Evolutionary conservation across 2,113 vertebrate genomes (phyloP).

Genomic region (Pantherophis guttatus): DNA sequence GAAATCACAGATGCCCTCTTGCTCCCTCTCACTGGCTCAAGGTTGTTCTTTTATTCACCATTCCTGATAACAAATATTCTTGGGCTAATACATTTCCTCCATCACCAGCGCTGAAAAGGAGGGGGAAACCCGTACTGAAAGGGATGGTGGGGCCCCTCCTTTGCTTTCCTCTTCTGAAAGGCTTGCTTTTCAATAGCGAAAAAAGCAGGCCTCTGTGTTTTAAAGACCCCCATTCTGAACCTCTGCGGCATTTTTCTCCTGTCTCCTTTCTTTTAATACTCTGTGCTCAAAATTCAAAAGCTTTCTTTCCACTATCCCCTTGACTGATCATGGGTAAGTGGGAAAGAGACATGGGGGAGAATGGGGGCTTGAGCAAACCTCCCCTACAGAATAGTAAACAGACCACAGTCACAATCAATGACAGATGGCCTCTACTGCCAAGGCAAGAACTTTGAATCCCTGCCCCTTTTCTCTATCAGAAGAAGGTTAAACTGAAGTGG

Average conservation of each 20-base stretch:
- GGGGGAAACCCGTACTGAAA: neutral
- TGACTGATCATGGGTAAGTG: slow-evolving; percentile 42
- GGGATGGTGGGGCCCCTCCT: neutral
- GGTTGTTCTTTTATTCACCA: slow-evolving; percentile 5
- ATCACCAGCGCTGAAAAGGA: slow-evolving; percentile 17
- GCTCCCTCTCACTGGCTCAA: slow-evolving; percentile 13
- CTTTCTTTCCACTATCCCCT: slow-evolving; percentile 44
- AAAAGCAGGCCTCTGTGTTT: neutral
- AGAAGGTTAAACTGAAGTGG: slow-evolving; percentile 27
- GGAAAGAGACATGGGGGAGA: slow-evolving; percentile 2
- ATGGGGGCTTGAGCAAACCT: slow-evolving; percentile 32
- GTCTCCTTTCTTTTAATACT: slow-evolving; percentile 9
- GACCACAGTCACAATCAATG: slow-evolving; percentile 28
- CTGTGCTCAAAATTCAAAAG: slow-evolving; percentile 47
- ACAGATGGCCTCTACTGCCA: slow-evolving; percentile 18
- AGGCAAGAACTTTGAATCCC: neutral
- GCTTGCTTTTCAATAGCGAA: neutral
- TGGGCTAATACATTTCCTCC: slow-evolving; percentile 15
- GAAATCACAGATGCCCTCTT: slow-evolving; percentile 7
- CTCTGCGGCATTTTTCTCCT: neutral
- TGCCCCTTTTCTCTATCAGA: neutral
- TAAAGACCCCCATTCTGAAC: neutral
- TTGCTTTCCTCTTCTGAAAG: slow-evolving; percentile 18
- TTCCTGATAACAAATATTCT: slow-evolving; percentile 10
- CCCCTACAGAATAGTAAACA: slow-evolving; percentile 35